Evolutionary conservation across 2,113 vertebrate species (phyloP), one percentile per base, ranked within the genome.

Genomic region (Euleptes europaea): DNA sequence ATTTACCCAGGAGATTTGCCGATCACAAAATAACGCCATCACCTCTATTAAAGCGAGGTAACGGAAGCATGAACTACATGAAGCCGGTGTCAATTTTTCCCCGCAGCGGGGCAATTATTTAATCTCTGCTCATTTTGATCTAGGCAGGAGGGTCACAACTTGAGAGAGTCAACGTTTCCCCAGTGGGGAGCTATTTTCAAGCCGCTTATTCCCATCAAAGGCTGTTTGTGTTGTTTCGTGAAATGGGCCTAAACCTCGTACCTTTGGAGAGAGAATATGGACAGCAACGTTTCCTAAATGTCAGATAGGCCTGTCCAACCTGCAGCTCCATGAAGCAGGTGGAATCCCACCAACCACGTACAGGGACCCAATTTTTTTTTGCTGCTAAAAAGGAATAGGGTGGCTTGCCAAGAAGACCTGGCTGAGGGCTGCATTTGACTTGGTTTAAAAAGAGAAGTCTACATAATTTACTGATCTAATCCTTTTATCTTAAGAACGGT

Each of bases 21-120:
- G 47, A 14, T 11, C 19, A 26, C 57, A 76, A 78, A 92, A 33
- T 78, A 87, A 88, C 8, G 21, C 84, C 86, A 66, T 74, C 69
- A 28, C n/a, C 15, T 8, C 3, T 42, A 54, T 35, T 85, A 81
- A 72, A 71, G n/a, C 19, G 84, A 78, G 69, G 13, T 19, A 77
- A 66, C 82, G 31, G n/a, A 19, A 75, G 84, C 0, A 9, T n/a
- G 72, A 80, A 51, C 2, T 51, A 5, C 69, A 12, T 47, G 65
- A 72, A 63, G 31, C 63, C 67, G 66, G 51, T 38, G 38, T 23
- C 77, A 71, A 26, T 54, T 70, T 82, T 13, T 38, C 66, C 80
- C 67, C 51, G 15, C 83, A 5, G 54, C 19, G 67, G 70, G 60
- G 51, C 76, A 44, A 35, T 84, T 84, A 74, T 69, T 86, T 67